Conservation (phyloP, 1,140 invertebrate genomes). For the Heliconius melpomene region DNA sequence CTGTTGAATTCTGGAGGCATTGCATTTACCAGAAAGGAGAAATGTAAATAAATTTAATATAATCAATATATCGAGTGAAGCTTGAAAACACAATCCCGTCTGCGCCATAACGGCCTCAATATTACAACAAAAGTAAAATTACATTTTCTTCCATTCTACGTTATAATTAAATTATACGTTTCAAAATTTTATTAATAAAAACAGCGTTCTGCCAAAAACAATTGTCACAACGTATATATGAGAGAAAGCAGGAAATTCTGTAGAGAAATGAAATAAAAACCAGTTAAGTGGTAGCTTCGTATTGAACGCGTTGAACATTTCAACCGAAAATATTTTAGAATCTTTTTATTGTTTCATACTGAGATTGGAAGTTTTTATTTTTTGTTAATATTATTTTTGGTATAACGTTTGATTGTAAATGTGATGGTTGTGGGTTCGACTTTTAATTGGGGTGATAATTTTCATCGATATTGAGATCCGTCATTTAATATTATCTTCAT, state of each 20-base stretch:
- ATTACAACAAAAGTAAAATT: neutral
- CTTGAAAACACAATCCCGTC: too few species aligned
- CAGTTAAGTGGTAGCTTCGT: neutral
- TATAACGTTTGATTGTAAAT: too few species aligned
- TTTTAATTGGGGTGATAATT: too few species aligned
- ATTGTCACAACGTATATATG: neutral
- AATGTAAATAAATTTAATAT: too few species aligned
- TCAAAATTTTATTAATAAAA: constrained; percentile 11
- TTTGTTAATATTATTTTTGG: neutral
- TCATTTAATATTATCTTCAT: too few species aligned
- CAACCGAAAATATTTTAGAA: neutral
- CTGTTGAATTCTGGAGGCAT: neutral
- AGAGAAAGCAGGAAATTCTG: neutral
- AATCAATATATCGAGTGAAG: too few species aligned
- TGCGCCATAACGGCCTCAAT: neutral
- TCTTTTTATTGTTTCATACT: neutral
- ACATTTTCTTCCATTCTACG: neutral
- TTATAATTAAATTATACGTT: constrained; percentile 8
- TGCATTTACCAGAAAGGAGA: too few species aligned
- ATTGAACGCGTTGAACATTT: constrained; percentile 1
- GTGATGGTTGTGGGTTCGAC: neutral
- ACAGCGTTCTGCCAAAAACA: neutral
- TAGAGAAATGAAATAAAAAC: constrained; percentile 7
- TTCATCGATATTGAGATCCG: too few species aligned
- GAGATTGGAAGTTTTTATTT: neutral